Conservation (phyloP, 2,888 invertebrate species). For the Trypoxylon attenuatum region DNA sequence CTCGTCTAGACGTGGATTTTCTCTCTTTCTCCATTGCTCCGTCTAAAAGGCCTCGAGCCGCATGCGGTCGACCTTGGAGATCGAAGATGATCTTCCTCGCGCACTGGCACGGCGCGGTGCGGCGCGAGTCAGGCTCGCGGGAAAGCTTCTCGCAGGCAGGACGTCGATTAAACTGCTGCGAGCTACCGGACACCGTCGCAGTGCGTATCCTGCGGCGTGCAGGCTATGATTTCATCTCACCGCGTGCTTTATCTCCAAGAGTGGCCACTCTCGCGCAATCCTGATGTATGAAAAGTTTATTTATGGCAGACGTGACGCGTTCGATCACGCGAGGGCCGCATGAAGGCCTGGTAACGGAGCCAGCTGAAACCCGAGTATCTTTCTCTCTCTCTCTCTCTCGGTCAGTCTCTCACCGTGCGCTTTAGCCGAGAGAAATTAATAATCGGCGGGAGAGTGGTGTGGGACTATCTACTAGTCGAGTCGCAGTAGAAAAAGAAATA, state of each 20-base stretch:
- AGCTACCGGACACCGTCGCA: conserved; percentile 56
- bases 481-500: not conserved
- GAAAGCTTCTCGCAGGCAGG: conserved; percentile 50
- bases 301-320: conserved; percentile 50
- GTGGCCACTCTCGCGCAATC: conserved; percentile 18
- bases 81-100: conserved; percentile 53
- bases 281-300: conserved; percentile 58
- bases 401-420: conserved; percentile 34
- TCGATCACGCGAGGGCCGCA: conserved; percentile 50
- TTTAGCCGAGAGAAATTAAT: conserved; percentile 50
- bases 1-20: conserved; percentile 48
- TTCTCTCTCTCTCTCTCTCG: too few species aligned
- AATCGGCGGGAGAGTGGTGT: conserved; percentile 18
- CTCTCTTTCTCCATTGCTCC: too few species aligned
- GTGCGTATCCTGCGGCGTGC: conserved; percentile 45
- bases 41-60: conserved; percentile 48
- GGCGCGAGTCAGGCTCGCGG: conserved; percentile 1
- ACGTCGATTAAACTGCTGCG: conserved; percentile 56
- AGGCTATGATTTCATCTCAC: conserved; percentile 54
- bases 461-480: too few species aligned
- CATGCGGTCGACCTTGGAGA: conserved; percentile 55
- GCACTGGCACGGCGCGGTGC: not conserved
- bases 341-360: conserved; percentile 39
- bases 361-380: conserved; percentile 46
- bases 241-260: conserved; percentile 43